Percentiles rank a stretch among this genome's conserved stretches.
phyloP scores from a whole-genome alignment of 2,797 vertebrate species.

The Xyrichtys novacula region DNA sequence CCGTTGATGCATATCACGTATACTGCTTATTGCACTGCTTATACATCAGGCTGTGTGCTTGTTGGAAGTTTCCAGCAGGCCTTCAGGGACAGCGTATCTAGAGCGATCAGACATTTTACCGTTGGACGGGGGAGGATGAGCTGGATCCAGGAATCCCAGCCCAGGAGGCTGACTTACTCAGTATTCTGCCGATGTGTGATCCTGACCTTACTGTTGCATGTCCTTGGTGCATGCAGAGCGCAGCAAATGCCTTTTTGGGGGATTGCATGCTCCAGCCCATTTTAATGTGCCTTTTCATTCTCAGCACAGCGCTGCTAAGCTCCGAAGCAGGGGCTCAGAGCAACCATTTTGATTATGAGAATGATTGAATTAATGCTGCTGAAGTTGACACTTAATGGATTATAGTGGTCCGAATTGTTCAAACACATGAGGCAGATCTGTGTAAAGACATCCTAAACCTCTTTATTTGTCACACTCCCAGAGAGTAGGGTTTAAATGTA shows the following conservation, averaged over 20 bases:
- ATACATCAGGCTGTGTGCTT: conserved; percentile 20
- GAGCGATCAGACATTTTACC: conserved; percentile 60
- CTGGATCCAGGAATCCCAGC: conserved; percentile 64
- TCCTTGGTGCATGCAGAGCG: conserved; percentile 82
- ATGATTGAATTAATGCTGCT: conserved; percentile 76
- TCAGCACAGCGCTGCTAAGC: conserved; percentile 66
- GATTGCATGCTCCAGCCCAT: conserved; percentile 78
- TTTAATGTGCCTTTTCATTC: conserved; percentile 80
- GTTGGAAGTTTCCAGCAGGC: conserved; percentile 41
- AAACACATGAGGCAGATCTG: conserved; percentile 64
- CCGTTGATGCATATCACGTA: background rate
- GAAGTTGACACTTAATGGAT: conserved; percentile 79
- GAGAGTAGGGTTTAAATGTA: conserved; percentile 52
- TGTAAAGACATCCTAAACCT: conserved; percentile 65
- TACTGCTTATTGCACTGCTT: background rate
- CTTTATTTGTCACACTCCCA: conserved; percentile 50
- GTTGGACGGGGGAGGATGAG: conserved; percentile 48
- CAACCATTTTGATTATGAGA: conserved; percentile 80
- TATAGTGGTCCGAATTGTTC: conserved; percentile 66
- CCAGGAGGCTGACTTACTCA: conserved; percentile 69
- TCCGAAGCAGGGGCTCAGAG: conserved; percentile 64
- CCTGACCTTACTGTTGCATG: conserved; percentile 83
- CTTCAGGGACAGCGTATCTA: conserved; percentile 43
- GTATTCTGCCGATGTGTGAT: conserved; percentile 80
- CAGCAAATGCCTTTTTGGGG: conserved; percentile 80